Conservation (phyloP, 1,140 invertebrate genomes). For the Muscidifurax raptorellus region DNA sequence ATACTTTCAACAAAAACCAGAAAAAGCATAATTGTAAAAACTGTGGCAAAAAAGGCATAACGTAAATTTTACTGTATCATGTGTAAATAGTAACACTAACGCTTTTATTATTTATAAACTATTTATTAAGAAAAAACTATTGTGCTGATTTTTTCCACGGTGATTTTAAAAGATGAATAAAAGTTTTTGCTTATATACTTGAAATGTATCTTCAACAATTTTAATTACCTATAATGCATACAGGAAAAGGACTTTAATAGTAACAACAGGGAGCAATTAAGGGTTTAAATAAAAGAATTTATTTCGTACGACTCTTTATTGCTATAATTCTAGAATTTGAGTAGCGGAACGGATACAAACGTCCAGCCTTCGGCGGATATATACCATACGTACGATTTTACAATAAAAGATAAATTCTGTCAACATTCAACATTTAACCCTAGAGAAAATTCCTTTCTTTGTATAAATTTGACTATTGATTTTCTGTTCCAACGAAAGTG, state of each 20-base stretch:
- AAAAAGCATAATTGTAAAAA: neutral
- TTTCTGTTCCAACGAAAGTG: neutral
- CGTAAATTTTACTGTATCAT: neutral
- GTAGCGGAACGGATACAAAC: slow-evolving; percentile 47
- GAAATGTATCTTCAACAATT: neutral
- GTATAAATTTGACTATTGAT: slow-evolving; percentile 44
- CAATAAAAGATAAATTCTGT: slow-evolving; percentile 52
- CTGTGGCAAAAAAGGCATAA: slow-evolving; percentile 5
- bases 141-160: slow-evolving; percentile 12
- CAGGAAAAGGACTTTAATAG: neutral
- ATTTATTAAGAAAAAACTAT: slow-evolving; percentile 39
- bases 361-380: slow-evolving; percentile 46
- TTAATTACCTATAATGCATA: neutral
- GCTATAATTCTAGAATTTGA: slow-evolving; percentile 37
- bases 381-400: slow-evolving; percentile 49
- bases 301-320: slow-evolving; percentile 37
- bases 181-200: neutral
- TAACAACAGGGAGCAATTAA: neutral
- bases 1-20: neutral
- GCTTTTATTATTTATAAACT: slow-evolving; percentile 26
- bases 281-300: neutral
- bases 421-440: slow-evolving; percentile 56
- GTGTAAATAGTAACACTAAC: slow-evolving; percentile 28
- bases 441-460: slow-evolving; percentile 51
- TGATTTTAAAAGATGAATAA: slow-evolving; percentile 21